Percentiles rank a stretch among this genome's conserved stretches.
These are phyloP conservation scores for Urosaurus nigricauda DNA, from an alignment of 2,797 vertebrate genomes.

Conservation along the genomic window DNA sequence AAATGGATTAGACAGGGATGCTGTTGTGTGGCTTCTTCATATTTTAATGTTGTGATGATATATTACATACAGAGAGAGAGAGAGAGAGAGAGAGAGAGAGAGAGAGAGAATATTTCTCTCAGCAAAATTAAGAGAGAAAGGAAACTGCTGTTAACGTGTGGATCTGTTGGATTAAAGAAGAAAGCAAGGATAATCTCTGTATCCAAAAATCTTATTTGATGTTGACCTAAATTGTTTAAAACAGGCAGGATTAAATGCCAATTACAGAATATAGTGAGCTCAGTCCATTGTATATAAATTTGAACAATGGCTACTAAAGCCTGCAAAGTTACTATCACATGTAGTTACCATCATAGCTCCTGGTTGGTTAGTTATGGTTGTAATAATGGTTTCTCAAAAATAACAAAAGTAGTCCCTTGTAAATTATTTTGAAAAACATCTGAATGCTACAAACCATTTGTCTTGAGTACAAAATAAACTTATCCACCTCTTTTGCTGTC, in stretches of 20 bases:
- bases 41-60: constrained; percentile 19
- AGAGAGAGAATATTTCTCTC: not conserved
- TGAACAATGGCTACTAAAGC: no score
- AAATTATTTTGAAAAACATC: no score
- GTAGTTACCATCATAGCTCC: not conserved
- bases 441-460: not conserved
- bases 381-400: not conserved
- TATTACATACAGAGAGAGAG: not conserved
- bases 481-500: no score
- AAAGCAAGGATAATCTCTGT: not conserved
- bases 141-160: not conserved
- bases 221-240: not conserved
- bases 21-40: not conserved
- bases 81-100: no score
- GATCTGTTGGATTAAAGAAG: not conserved
- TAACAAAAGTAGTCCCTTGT: not conserved
- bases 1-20: constrained; percentile 7
- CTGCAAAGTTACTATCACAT: not conserved
- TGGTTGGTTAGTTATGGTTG: not conserved
- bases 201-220: not conserved
- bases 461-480: not conserved
- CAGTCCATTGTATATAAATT: not conserved
- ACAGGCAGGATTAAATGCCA: not conserved
- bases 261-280: not conserved
- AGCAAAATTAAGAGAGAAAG: constrained; percentile 6